Evolutionary conservation across 2,888 invertebrate species (phyloP).

Genomic region (Stenodera caucasica): DNA sequence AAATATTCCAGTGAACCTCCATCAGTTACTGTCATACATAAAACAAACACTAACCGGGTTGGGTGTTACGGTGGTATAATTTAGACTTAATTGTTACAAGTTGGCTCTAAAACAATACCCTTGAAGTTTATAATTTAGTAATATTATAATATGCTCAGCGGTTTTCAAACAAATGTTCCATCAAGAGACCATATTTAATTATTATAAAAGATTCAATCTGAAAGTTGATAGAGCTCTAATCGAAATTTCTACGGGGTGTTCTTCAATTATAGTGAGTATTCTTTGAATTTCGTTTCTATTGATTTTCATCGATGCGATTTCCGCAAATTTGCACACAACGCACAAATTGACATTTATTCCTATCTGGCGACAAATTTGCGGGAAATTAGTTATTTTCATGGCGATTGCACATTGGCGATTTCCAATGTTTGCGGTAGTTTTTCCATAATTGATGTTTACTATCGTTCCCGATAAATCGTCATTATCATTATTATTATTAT

Average conservation of each 20-base stretch:
- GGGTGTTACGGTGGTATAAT: neutral
- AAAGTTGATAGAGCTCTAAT: too few species aligned
- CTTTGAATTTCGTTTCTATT: too few species aligned
- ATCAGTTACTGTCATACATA: neutral
- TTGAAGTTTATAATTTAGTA: neutral
- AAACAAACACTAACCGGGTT: neutral
- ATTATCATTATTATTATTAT: neutral
- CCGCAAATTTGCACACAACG: conserved; percentile 3
- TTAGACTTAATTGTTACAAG: neutral
- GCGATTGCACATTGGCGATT: neutral
- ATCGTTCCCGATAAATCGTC: neutral
- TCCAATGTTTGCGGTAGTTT: conserved; percentile 3
- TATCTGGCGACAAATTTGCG: conserved; percentile 3
- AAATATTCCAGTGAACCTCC: neutral
- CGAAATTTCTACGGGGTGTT: too few species aligned
- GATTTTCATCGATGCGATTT: neutral
- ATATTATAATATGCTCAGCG: neutral
- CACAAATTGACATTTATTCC: conserved; percentile 1
- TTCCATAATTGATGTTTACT: conserved; percentile 3
- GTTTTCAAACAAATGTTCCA: too few species aligned
- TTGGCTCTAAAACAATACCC: neutral
- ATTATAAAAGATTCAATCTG: too few species aligned
- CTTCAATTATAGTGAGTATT: too few species aligned
- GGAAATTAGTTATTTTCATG: neutral
- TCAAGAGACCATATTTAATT: too few species aligned